Percentiles rank a stretch among this genome's conserved stretches.
Evolutionary conservation across 1,140 invertebrate species (phyloP).

Genomic region (Bombus consobrinus): DNA sequence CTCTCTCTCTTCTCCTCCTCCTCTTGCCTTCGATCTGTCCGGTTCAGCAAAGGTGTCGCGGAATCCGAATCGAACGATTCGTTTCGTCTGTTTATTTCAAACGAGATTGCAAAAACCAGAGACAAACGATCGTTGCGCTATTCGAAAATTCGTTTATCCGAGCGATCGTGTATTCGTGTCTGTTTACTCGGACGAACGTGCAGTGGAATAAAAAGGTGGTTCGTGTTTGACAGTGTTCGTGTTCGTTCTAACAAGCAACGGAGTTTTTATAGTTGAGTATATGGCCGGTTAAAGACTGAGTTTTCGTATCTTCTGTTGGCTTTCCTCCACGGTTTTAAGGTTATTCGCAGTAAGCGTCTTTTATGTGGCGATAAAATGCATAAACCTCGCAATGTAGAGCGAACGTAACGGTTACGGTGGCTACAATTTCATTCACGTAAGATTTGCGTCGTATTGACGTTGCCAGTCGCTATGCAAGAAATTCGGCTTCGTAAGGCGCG

Average conservation of each 20-base stretch:
- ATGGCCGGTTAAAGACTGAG: background rate
- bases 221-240: background rate
- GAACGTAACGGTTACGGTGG: background rate
- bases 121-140: background rate
- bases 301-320: background rate
- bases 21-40: background rate
- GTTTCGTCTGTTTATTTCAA: fast-evolving
- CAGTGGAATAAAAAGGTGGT: too few species aligned
- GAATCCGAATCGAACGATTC: too few species aligned
- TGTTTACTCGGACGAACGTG: too few species aligned
- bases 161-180: background rate
- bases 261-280: background rate
- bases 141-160: background rate
- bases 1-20: too few species aligned
- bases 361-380: conserved; percentile 2
- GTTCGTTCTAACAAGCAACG: background rate
- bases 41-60: background rate
- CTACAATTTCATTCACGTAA: background rate
- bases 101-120: too few species aligned
- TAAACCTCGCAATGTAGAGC: background rate
- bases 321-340: background rate
- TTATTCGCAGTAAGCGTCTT: background rate
- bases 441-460: background rate
- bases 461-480: background rate
- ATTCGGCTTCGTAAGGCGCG: background rate